Evolutionary conservation across 1,140 invertebrate genomes (phyloP).

Genomic region (Caenorhabditis inopinata): DNA sequence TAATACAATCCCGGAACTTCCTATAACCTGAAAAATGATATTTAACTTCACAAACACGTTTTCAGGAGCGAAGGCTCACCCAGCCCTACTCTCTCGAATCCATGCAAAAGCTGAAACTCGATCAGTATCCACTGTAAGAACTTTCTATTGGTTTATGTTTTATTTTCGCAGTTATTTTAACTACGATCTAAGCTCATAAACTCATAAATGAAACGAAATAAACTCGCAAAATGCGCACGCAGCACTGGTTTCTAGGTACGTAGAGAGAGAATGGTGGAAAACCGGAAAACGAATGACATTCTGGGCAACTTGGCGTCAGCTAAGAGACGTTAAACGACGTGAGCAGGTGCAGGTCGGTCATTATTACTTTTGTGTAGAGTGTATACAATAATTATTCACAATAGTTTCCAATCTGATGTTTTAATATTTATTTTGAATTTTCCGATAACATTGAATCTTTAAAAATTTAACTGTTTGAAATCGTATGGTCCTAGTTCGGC

Average conservation of each 20-base stretch:
- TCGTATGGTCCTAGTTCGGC: no score
- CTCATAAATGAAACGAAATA: no score
- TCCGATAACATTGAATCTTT: neutral
- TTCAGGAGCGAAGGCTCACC: no score
- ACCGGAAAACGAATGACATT: constrained; percentile 63
- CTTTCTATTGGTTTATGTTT: neutral
- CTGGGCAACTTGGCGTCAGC: constrained; percentile 62
- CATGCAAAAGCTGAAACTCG: neutral
- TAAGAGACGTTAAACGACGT: constrained; percentile 54
- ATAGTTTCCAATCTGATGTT: no score
- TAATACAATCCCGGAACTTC: no score
- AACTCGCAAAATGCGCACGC: no score
- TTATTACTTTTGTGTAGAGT: neutral
- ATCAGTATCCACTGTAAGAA: constrained; percentile 22
- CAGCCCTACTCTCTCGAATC: neutral
- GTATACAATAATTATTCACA: no score
- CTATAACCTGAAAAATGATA: no score
- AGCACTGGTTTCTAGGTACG: constrained; percentile 41
- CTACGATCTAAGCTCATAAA: no score
- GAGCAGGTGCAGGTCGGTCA: neutral
- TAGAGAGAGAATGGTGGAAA: constrained; percentile 66
- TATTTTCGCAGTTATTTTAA: neutral
- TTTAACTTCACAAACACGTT: no score
- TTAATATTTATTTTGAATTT: neutral
- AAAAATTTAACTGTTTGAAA: neutral